phyloP scores from a whole-genome alignment of 1,140 invertebrate species.

The Drosophila mojavensis region DNA sequence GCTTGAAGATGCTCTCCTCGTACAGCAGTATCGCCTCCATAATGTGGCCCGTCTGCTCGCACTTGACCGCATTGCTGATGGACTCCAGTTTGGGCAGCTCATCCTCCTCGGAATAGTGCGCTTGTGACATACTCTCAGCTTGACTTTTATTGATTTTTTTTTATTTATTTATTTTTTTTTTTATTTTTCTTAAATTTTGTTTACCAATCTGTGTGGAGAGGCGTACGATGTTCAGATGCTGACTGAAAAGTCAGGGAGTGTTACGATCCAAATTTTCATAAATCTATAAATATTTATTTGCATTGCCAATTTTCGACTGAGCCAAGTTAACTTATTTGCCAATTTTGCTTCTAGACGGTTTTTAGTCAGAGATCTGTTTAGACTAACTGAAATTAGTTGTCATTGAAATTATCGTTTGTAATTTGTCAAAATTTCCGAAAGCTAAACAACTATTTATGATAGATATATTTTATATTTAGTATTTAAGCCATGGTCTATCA shows the following conservation, averaged over 20 bases:
- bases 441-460: background rate
- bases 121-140: conserved; percentile 41
- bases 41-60: conserved; percentile 66
- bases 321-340: too few species aligned
- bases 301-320: too few species aligned
- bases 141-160: background rate
- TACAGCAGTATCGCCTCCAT: conserved; percentile 75
- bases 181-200: too few species aligned
- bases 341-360: too few species aligned
- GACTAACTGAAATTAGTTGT: too few species aligned
- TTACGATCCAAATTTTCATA: too few species aligned
- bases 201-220: too few species aligned
- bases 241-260: background rate
- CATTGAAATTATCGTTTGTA: too few species aligned
- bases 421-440: conserved; percentile 22
- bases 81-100: conserved; percentile 57
- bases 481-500: conserved; percentile 46
- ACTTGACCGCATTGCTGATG: conserved; percentile 58
- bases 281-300: too few species aligned
- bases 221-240: too few species aligned
- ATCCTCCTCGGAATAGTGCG: conserved; percentile 35
- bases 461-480: conserved; percentile 10
- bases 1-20: conserved; percentile 67
- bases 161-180: background rate
- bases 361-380: too few species aligned